Base-by-base conservation (phyloP, 2,888 invertebrate species). In the Latheticus oryzae region DNA sequence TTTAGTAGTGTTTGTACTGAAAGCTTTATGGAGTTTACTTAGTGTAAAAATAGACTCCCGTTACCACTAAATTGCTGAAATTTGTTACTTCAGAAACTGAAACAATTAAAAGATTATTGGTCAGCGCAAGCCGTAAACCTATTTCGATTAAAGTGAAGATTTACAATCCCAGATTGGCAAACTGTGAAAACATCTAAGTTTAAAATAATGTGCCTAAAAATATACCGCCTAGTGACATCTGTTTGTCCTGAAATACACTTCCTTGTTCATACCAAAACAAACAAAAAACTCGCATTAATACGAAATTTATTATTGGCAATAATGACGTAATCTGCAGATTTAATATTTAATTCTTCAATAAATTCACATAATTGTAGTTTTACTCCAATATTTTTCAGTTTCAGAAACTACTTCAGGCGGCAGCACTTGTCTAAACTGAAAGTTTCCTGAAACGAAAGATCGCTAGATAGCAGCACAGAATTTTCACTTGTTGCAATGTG, bases 11-110 rank as follows among this genome's bases (percentile, higher is more conserved):
- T 59, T 59, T 59, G 59, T 43, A 59, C 24, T 62, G 62, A 62
- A 59, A 62, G 59, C 50, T 62, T 62, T 62, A 58, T 63, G 47
- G 37, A 47, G 61, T 60, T 63, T 63, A 61, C 57, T 61, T 54
- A 32, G 47, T 33, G 54, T 55, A 53, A 59, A 63, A 63, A 63
- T 63, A 63, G 61, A 40, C 52, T 42, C 32, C 40, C 42, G 26
- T 32, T 24, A 52, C 52, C 52, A 42, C 52, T 24, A 33, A 52
- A 52, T 52, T 42, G 52, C 42, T 52, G 23, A 33, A 38, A 52
- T 40, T 52, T 52, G 52, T 38, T 52, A 51, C 38, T 40, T 21
- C 8, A 8, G 26, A n/a, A 5, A 30, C 33, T 38, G 40, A 15
- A 51, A 50, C 51, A 51, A 40, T 51, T 26, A 40, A 40, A 30